Conservation (phyloP, 2,113 vertebrate species). For the Desmodus rotundus region DNA sequence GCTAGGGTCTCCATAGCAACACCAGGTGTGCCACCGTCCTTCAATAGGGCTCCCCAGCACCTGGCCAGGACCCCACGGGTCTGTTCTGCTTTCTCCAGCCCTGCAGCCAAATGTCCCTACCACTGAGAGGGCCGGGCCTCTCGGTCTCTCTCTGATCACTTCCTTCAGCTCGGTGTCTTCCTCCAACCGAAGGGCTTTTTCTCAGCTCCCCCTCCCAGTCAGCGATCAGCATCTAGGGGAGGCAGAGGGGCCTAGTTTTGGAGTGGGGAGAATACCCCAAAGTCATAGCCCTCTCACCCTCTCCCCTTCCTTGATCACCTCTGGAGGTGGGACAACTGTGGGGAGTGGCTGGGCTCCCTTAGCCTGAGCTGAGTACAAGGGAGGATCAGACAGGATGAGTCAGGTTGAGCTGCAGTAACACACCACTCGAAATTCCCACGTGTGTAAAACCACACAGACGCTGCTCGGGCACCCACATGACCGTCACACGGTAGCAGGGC, state of each 20-base stretch:
- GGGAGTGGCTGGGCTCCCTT: neutral
- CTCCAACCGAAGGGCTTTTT: neutral
- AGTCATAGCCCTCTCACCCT: neutral
- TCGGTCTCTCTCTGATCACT: neutral
- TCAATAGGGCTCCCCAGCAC: neutral
- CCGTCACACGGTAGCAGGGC: neutral
- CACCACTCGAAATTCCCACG: neutral
- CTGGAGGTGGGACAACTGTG: too few relatives aligned
- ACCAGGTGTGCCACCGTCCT: fast-evolving
- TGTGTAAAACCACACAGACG: too few relatives aligned
- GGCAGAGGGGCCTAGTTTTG: neutral
- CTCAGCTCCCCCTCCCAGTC: too few relatives aligned
- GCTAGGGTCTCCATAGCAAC: neutral
- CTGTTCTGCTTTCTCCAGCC: neutral
- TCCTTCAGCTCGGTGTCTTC: neutral
- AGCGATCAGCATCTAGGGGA: neutral
- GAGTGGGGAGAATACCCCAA: neutral
- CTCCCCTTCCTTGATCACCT: neutral
- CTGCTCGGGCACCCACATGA: neutral
- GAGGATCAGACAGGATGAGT: neutral
- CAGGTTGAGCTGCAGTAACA: neutral
- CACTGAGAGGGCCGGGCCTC: neutral
- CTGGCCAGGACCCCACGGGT: neutral
- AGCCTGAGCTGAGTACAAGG: neutral
- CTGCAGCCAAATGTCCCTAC: neutral